Percentiles rank a stretch among this genome's conserved stretches.
Evolutionary conservation across 2,888 invertebrate genomes (phyloP).

Genomic region (Drosophila suboccidentalis): DNA sequence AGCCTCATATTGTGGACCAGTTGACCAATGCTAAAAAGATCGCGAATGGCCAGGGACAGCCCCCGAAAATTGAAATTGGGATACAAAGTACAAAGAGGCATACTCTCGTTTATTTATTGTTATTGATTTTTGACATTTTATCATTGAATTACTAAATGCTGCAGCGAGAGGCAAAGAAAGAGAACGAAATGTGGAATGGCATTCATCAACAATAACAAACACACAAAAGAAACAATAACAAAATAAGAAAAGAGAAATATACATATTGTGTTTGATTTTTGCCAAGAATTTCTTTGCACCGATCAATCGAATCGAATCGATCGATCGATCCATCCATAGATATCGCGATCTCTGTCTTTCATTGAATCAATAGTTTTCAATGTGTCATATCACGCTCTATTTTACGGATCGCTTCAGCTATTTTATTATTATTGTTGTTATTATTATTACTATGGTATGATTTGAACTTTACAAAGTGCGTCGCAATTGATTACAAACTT

Average conservation of each 20-base stretch:
- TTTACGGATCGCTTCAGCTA: slow-evolving; percentile 30
- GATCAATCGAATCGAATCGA: slow-evolving; percentile 35
- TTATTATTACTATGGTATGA: slow-evolving; percentile 17
- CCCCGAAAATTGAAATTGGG: slow-evolving; percentile 34
- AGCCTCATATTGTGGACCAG: slow-evolving; percentile 48
- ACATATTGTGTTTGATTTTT: slow-evolving; percentile 40
- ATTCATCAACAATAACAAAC: slow-evolving; percentile 29
- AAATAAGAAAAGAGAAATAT: slow-evolving; percentile 16
- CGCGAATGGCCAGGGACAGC: slow-evolving; percentile 51
- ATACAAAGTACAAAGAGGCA: slow-evolving; percentile 71
- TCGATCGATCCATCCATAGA: slow-evolving; percentile 23
- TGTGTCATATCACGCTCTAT: slow-evolving; percentile 40
- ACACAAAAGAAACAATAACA: slow-evolving; percentile 21
- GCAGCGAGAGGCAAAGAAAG: slow-evolving; percentile 7
- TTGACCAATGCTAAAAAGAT: slow-evolving; percentile 32
- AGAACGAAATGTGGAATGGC: slow-evolving; percentile 38
- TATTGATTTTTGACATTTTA: slow-evolving; percentile 83
- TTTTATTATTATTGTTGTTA: slow-evolving; percentile 27
- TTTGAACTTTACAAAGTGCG: slow-evolving; percentile 49
- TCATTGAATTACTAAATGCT: slow-evolving; percentile 76
- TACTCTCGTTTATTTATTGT: slow-evolving; percentile 78
- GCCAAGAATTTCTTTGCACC: slow-evolving; percentile 52
- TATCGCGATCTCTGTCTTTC: slow-evolving; percentile 48
- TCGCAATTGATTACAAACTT: slow-evolving; percentile 57
- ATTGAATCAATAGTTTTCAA: slow-evolving; percentile 59